Base-by-base conservation (phyloP, 2,113 vertebrate species). In the Microcebus tavaratra region DNA sequence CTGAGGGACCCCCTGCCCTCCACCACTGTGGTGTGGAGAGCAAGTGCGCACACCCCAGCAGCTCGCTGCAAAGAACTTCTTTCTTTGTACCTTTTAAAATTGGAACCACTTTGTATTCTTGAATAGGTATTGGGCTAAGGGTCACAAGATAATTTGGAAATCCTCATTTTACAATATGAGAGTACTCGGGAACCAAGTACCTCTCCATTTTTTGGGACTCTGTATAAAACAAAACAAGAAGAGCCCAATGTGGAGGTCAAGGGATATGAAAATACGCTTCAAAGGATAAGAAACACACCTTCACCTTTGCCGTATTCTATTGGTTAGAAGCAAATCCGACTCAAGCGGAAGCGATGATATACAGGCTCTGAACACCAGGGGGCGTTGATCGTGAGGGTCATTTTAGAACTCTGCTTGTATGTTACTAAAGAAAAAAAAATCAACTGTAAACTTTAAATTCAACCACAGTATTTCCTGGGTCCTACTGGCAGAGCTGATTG, bases 261-360 rank as follows among this genome's bases (percentile, higher is more conserved):
- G 50, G 20, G 34, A 53, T 63, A 63, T 45, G 27, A 85, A 95
- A 95, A 68, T 67, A 59, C 2, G 83, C 15, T 70, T 79, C 83
- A 91, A 42, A 85, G 67, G 45, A 53, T 65, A 92, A 48, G 55
- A 89, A 91, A 85, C 68, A 31, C 17, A 68, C 6, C 65, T 68
- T 86, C 75, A 70, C n/a, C 45, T 81, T n/a, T 14, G 39, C n/a
- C 31, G 23, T 78, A 29, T 53, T 96, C 79, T 96, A 9, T 82
- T 45, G 14, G 36, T 93, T 83, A 72, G 34, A 80, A 81, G 15
- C 31, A 73, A 88, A 29, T 68, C 59, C 59, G 39, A 61, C 25
- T 27, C 57, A 55, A 65, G 45, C 14, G 18, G 61, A 57, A 79
- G 25, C 12, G 36, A 36, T 53, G 76, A 55, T 78, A 53, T 36